These are phyloP conservation scores for Lithodes maja DNA, from an alignment of 2,888 invertebrate species.

Conservation along the genomic window DNA sequence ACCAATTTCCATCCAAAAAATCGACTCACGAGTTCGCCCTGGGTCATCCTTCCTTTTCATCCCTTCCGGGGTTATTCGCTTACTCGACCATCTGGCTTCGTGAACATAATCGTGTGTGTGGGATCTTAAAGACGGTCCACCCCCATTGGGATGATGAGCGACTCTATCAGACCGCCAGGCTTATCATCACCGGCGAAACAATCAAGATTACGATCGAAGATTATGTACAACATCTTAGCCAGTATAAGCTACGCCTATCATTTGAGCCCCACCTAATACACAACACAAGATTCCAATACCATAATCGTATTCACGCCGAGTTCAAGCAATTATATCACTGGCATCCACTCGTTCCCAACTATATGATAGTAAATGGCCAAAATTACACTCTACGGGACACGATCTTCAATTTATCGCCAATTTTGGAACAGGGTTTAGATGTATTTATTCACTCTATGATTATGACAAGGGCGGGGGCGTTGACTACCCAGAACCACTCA, in stretches of 20 bases:
- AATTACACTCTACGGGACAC: too few relatives aligned
- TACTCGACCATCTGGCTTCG: constrained; percentile 75
- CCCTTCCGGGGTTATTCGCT: constrained; percentile 74
- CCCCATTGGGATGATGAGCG: constrained; percentile 75
- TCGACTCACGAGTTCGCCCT: constrained; percentile 73
- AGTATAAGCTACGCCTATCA: constrained; percentile 74
- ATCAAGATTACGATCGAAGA: constrained; percentile 75
- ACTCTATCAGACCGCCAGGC: constrained; percentile 75
- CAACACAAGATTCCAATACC: constrained; percentile 74
- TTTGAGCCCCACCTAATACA: constrained; percentile 75
- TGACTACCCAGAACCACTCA: too few relatives aligned
- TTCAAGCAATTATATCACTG: constrained; percentile 76
- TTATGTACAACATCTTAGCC: constrained; percentile 72
- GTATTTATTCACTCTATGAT: too few relatives aligned
- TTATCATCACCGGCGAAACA: constrained; percentile 75
- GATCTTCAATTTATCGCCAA: too few relatives aligned
- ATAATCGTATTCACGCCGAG: constrained; percentile 75
- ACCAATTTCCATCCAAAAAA: constrained; percentile 72
- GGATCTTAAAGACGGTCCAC: constrained; percentile 73
- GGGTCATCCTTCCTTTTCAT: constrained; percentile 75
- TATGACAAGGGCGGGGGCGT: too few relatives aligned
- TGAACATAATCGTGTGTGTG: constrained; percentile 76
- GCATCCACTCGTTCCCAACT: too few relatives aligned
- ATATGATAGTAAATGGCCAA: too few relatives aligned
- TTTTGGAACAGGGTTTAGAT: too few relatives aligned